These are phyloP conservation scores for Gastracanthus pulcherrimus DNA, from an alignment of 2,888 invertebrate species.

Conservation along the genomic window DNA sequence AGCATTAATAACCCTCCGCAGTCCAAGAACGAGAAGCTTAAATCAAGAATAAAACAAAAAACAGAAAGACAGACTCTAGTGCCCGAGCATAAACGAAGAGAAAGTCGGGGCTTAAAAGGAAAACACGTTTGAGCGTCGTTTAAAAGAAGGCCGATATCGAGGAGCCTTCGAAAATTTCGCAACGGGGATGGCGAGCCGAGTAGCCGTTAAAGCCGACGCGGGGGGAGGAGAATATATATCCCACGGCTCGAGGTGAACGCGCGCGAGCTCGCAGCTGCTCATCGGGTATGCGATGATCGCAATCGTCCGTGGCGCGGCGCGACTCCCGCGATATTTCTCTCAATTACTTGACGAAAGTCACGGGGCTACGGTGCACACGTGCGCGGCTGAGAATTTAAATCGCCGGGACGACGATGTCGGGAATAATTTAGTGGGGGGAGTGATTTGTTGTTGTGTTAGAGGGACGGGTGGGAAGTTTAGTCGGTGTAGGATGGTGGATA, in stretches of 20 bases:
- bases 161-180: constrained; percentile 11
- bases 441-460: neutral
- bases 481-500: no score
- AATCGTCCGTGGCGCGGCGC: constrained; percentile 24
- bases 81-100: neutral
- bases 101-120: neutral
- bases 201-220: neutral
- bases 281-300: constrained; percentile 49
- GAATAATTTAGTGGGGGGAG: neutral
- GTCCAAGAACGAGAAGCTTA: neutral
- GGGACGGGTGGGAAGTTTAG: neutral
- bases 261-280: constrained; percentile 39
- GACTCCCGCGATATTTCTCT: constrained; percentile 9
- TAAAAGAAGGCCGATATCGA: neutral
- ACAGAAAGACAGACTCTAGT: no score
- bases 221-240: constrained; percentile 42
- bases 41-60: neutral
- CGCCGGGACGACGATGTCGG: neutral
- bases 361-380: neutral
- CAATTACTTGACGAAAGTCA: constrained; percentile 29
- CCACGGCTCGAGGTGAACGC: constrained; percentile 35
- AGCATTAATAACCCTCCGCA: neutral
- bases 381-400: neutral
- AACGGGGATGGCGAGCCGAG: constrained; percentile 1
- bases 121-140: neutral